Evolutionary conservation across 2,113 vertebrate species (phyloP).

Genomic region (Numenius arquata): DNA sequence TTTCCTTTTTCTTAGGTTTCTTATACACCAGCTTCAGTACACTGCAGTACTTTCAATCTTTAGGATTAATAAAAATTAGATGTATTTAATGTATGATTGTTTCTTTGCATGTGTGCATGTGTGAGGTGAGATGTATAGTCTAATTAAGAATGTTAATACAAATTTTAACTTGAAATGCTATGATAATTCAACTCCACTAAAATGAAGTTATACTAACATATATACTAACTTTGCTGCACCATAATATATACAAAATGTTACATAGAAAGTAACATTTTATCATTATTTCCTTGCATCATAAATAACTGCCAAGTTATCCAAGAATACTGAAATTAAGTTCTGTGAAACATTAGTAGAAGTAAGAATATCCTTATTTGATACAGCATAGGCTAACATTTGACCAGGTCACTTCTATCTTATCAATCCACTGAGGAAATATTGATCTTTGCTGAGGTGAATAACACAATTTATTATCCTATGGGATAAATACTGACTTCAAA

Average conservation of each 20-base stretch:
- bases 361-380: background rate
- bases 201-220: background rate
- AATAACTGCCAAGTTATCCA: background rate
- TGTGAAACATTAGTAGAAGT: background rate
- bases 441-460: background rate
- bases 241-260: background rate
- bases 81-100: background rate
- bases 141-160: background rate
- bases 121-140: background rate
- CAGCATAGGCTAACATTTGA: background rate
- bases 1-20: background rate
- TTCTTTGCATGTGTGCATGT: background rate
- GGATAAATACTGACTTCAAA: background rate
- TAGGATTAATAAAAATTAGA: background rate
- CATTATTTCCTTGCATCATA: background rate
- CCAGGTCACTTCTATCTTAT: background rate
- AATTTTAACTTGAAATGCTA: background rate
- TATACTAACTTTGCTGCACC: background rate
- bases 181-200: background rate
- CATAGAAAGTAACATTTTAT: background rate
- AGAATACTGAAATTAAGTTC: background rate
- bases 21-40: background rate
- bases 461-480: background rate
- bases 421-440: background rate
- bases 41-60: background rate